Evolutionary conservation across 1,140 invertebrate genomes (phyloP), one percentile per base, ranked within the genome.

Genomic region (Caenorhabditis inopinata): DNA sequence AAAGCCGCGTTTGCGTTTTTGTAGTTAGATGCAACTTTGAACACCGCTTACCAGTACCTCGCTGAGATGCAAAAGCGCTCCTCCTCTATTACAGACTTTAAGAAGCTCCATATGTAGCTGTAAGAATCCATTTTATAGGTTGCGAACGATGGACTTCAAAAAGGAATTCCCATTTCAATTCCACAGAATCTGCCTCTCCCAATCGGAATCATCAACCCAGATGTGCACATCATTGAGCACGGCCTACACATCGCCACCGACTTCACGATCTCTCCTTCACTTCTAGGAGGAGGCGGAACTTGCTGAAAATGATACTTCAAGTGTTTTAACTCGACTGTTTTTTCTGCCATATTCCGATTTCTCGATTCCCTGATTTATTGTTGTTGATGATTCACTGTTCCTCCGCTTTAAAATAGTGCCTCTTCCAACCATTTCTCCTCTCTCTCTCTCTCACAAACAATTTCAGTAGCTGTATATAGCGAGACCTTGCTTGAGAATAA

Each of bases 161-260:
- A 51, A 18, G 38, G 38, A 42, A 68, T 53, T 11, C 29, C 46
- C 21, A 42, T 42, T 35, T 51, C 51, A 12, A 45, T 45, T 68
- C 38, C 76, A 62, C 21, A 38, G 29, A 62, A 38, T 29, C 38
- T 58, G 53, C 87, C 87, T 49, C 83, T 88, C 27, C 87, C 87
- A 27, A 82, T 88, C 73, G 83, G 77, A 45, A 58, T 88, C 32
- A 80, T 87, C 29, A 78, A 85, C 29, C 87, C 87, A 46, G 74
- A 84, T 42, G 53, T 88, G 18, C 76, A 77, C 7, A 85, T 88
- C 35, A 38, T 87, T n/a, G 87, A 88, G 47, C 87, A 88, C 68
- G 87, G 85, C 12, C 75, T 88, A 23, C 83, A 86, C 53, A 46
- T 88, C 7, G 85, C 79, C 11, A 68, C 82, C 23, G 87, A 88